These are phyloP conservation scores for Gymnobelideus leadbeateri DNA, from an alignment of 2,113 vertebrate species.

Conservation along the genomic window DNA sequence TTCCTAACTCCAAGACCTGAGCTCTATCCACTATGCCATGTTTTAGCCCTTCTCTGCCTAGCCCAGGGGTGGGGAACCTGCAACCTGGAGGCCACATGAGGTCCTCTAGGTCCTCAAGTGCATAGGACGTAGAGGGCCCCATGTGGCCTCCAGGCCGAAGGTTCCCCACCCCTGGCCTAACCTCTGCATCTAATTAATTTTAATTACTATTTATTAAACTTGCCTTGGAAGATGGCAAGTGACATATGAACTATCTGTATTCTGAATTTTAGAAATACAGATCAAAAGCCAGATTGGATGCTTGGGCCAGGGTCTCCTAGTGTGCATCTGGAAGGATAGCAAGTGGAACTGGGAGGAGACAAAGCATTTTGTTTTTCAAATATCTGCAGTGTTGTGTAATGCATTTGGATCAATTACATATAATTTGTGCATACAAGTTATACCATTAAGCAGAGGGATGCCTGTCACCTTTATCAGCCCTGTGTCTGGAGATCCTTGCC, in stretches of 20 bases:
- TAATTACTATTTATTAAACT: neutral
- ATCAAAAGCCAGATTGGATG: neutral
- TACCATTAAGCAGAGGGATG: slow-evolving; percentile 74
- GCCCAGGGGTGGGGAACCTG: too few species aligned
- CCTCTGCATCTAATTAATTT: neutral
- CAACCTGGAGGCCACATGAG: too few species aligned
- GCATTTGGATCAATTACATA: slow-evolving; percentile 71
- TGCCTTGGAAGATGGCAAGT: neutral
- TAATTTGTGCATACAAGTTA: slow-evolving; percentile 80
- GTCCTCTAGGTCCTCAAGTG: too few species aligned
- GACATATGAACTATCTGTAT: neutral
- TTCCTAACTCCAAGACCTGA: neutral
- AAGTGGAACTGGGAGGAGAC: slow-evolving; percentile 45
- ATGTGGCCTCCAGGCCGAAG: too few species aligned
- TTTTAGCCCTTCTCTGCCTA: neutral
- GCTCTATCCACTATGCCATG: neutral
- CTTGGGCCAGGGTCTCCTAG: slow-evolving; percentile 28
- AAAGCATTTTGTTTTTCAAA: slow-evolving; percentile 59
- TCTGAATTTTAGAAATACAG: neutral
- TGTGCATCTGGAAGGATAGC: slow-evolving; percentile 60
- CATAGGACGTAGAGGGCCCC: too few species aligned
- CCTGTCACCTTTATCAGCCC: slow-evolving; percentile 80
- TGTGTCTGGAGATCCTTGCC: slow-evolving; percentile 79
- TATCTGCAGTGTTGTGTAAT: slow-evolving; percentile 60
- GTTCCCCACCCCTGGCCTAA: neutral